phyloP scores from a whole-genome alignment of 2,113 vertebrate genomes.

The Meriones unguiculatus region DNA sequence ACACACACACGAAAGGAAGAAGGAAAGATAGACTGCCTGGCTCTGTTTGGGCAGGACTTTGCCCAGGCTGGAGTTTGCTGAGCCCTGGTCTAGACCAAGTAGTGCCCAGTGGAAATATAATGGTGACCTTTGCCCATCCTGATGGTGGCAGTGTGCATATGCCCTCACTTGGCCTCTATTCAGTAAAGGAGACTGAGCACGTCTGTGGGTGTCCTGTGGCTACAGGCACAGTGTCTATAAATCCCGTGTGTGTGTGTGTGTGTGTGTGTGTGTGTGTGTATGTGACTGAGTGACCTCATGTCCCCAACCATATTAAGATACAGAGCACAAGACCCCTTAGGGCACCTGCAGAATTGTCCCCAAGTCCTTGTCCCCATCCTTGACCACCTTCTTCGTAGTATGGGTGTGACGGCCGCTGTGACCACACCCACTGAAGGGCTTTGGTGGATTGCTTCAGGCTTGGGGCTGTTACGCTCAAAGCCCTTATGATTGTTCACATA shows the following conservation, averaged over 20 bases:
- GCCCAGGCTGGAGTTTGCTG: no score
- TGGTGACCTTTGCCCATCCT: neutral
- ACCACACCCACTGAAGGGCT: neutral
- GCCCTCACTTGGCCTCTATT: rapidly evolving
- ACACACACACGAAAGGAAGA: neutral
- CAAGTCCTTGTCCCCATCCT: no score
- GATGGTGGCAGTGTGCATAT: rapidly evolving
- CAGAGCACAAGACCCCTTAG: rapidly evolving
- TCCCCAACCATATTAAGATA: neutral
- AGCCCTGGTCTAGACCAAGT: neutral
- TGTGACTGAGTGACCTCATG: neutral
- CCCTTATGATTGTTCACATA: rapidly evolving
- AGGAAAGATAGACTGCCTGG: neutral
- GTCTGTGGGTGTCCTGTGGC: rapidly evolving
- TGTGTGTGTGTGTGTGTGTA: neutral
- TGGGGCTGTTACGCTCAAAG: neutral
- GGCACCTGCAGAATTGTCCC: neutral
- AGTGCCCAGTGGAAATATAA: neutral
- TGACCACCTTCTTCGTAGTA: no score
- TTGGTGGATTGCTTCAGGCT: neutral
- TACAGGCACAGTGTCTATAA: neutral
- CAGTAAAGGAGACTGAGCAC: neutral
- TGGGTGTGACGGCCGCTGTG: neutral
- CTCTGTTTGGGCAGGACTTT: neutral
- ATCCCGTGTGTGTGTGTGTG: neutral